Conservation (phyloP, 2,888 invertebrate species). For the Parnassius smintheus region DNA sequence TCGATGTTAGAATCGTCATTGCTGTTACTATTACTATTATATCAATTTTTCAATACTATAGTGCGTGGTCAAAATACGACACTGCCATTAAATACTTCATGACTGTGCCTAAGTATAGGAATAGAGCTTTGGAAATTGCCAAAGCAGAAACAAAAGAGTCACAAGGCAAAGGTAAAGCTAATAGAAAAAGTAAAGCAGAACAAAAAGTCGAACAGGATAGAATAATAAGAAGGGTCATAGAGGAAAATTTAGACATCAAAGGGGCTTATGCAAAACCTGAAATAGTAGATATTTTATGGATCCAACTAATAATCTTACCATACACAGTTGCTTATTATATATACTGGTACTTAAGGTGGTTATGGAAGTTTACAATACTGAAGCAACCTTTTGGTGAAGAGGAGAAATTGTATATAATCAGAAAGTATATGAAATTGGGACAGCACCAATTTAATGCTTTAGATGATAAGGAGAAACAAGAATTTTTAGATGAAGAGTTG, state of each 20-base stretch:
- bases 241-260: constrained; percentile 96
- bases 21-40: constrained; percentile 91
- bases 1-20: constrained; percentile 93
- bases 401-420: constrained; percentile 91
- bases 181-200: constrained; percentile 82
- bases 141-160: constrained; percentile 80
- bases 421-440: constrained; percentile 88
- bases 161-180: constrained; percentile 76
- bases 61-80: constrained; percentile 89
- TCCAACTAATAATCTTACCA: constrained; percentile 90
- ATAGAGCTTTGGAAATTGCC: constrained; percentile 87
- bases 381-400: constrained; percentile 89
- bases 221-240: constrained; percentile 90
- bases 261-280: constrained; percentile 95
- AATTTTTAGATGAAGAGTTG: constrained; percentile 87
- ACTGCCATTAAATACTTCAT: constrained; percentile 93
- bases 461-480: constrained; percentile 87
- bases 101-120: constrained; percentile 92
- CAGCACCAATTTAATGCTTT: constrained; percentile 86
- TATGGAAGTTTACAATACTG: constrained; percentile 88
- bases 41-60: constrained; percentile 92
- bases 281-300: constrained; percentile 88
- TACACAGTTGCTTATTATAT: constrained; percentile 86
- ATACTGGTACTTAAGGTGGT: constrained; percentile 89
- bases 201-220: constrained; percentile 89